Conservation (phyloP, 2,797 vertebrate species). For the Mus minutoides region DNA sequence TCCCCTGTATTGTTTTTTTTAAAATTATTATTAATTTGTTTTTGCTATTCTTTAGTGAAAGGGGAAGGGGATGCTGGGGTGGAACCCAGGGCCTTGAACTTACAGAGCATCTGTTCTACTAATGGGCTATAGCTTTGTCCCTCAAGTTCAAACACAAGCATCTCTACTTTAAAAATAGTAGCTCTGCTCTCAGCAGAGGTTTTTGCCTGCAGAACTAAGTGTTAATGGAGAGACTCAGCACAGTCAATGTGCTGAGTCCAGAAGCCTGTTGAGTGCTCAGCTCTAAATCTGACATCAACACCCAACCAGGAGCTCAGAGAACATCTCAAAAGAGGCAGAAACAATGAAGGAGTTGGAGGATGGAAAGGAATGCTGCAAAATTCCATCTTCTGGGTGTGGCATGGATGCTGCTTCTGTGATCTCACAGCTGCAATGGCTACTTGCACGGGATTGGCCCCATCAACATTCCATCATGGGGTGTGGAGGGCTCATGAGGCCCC, state of each 20-base stretch:
- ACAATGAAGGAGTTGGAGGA: not conserved
- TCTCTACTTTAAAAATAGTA: not conserved
- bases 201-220: not conserved
- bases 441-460: too few relatives aligned
- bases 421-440: not conserved
- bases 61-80: not conserved
- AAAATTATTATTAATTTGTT: not conserved
- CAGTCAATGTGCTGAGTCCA: not conserved
- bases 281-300: not conserved
- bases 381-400: not conserved
- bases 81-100: not conserved
- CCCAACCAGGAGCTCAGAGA: not conserved
- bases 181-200: not conserved
- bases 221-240: not conserved
- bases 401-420: not conserved
- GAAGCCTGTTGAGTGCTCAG: not conserved
- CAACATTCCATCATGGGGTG: not conserved
- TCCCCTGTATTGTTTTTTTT: not conserved
- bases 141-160: not conserved
- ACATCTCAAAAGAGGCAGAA: not conserved
- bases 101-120: not conserved
- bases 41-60: not conserved
- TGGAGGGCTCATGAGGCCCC: not conserved
- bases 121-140: not conserved
- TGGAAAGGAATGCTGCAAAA: not conserved